Percentiles rank a stretch among this genome's conserved stretches.
Evolutionary conservation across 2,113 vertebrate genomes (phyloP).

Genomic region (Falco punctatus): DNA sequence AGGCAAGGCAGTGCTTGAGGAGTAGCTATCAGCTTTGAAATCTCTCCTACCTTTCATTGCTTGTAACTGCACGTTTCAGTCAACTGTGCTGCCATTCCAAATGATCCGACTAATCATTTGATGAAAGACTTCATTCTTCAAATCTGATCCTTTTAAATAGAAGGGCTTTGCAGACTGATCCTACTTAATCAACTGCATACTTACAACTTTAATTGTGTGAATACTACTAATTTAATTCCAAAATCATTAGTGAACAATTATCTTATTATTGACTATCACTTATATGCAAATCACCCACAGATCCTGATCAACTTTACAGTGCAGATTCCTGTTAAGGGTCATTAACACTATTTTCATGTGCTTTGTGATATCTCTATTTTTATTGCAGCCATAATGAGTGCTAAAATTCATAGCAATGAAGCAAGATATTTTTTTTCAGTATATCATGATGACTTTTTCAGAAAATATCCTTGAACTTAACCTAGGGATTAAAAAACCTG

Average conservation of each 20-base stretch:
- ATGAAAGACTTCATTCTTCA: neutral
- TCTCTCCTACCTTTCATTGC: neutral
- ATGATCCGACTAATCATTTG: neutral
- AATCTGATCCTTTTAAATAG: neutral
- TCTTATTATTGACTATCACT: neutral
- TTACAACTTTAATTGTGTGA: neutral
- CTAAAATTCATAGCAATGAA: neutral
- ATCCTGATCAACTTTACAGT: neutral
- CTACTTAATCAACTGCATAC: neutral
- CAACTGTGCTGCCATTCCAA: neutral
- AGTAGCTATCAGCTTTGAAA: neutral
- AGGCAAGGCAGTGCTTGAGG: neutral
- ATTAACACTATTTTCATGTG: neutral
- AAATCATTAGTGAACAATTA: neutral
- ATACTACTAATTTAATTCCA: neutral
- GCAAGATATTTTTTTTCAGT: neutral
- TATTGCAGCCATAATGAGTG: neutral
- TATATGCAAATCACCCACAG: neutral
- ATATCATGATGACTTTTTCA: neutral
- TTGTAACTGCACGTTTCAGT: neutral
- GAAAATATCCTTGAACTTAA: neutral
- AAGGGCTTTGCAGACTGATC: neutral
- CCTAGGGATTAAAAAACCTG: neutral
- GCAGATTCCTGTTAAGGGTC: neutral
- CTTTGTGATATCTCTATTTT: neutral